These are phyloP conservation scores for Lerema accius DNA, from an alignment of 1,140 invertebrate genomes.

Conservation along the genomic window DNA sequence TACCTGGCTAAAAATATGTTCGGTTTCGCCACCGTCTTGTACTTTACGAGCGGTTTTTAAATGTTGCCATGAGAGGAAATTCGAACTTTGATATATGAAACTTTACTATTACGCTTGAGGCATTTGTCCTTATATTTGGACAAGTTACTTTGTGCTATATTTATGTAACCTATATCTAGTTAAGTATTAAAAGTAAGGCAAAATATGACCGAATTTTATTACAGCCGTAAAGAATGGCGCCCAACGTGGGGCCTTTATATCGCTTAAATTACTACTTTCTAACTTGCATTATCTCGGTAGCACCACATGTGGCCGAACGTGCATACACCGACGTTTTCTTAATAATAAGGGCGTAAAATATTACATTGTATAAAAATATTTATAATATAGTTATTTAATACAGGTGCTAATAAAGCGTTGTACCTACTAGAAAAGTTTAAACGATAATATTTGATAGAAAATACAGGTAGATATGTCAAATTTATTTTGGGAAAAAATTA, in stretches of 20 bases:
- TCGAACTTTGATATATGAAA: constrained; percentile 7
- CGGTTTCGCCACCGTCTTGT: constrained; percentile 2
- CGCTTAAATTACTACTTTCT: constrained; percentile 41
- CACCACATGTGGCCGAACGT: constrained; percentile 44
- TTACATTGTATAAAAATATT: background rate
- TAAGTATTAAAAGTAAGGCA: constrained; percentile 12
- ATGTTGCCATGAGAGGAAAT: background rate
- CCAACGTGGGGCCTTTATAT: constrained; percentile 41
- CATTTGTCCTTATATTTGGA: no score
- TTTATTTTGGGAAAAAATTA: no score
- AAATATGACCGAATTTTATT: constrained; percentile 34
- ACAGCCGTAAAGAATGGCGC: constrained; percentile 41
- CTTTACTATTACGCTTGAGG: no score
- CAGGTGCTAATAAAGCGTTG: no score
- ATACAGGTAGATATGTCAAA: no score
- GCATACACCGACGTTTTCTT: constrained; percentile 24
- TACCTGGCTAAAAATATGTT: background rate
- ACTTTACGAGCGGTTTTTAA: constrained; percentile 8
- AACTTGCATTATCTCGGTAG: constrained; percentile 38
- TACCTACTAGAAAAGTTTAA: no score
- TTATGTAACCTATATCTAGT: background rate
- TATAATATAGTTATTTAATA: no score
- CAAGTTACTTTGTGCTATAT: constrained; percentile 3
- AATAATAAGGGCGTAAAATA: constrained; percentile 10
- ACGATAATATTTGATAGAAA: no score